Evolutionary conservation across 2,888 invertebrate species (phyloP).

Genomic region (Eledona agricola): DNA sequence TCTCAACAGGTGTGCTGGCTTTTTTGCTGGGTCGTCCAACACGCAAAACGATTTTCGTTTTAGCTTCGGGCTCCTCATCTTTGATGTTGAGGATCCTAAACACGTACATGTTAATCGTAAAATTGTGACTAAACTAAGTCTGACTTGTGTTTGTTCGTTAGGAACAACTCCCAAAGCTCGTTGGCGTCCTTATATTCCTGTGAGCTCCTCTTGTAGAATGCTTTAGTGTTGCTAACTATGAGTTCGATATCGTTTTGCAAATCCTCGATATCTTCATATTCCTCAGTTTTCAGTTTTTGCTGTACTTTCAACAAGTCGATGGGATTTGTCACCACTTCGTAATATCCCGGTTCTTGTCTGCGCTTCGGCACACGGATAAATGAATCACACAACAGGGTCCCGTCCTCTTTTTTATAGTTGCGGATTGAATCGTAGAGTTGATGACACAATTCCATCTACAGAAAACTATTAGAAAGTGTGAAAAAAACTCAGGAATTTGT

Average conservation of each 20-base stretch:
- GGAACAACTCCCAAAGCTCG: slow-evolving; percentile 86
- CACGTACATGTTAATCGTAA: slow-evolving; percentile 32
- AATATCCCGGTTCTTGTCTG: slow-evolving; percentile 89
- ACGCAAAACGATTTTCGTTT: slow-evolving; percentile 66
- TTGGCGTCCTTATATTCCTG: slow-evolving; percentile 90
- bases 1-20: slow-evolving; percentile 42
- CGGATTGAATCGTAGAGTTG: slow-evolving; percentile 92
- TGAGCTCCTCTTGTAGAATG: slow-evolving; percentile 89
- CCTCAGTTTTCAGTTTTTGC: slow-evolving; percentile 96
- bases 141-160: slow-evolving; percentile 66
- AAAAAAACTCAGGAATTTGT: slow-evolving; percentile 47
- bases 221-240: slow-evolving; percentile 92
- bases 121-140: slow-evolving; percentile 34
- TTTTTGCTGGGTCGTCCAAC: slow-evolving; percentile 44
- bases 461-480: slow-evolving; percentile 41
- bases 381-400: slow-evolving; percentile 87
- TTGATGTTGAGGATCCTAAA: slow-evolving; percentile 54
- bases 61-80: slow-evolving; percentile 59
- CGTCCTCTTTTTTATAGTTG: slow-evolving; percentile 92
- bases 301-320: slow-evolving; percentile 96
- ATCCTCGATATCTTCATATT: slow-evolving; percentile 94
- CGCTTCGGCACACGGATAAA: slow-evolving; percentile 95
- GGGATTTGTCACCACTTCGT: slow-evolving; percentile 92
- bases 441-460: slow-evolving; percentile 84
- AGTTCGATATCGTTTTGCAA: slow-evolving; percentile 89